Conservation (phyloP, 1,140 invertebrate genomes). For the Trichonephila inaurata region DNA sequence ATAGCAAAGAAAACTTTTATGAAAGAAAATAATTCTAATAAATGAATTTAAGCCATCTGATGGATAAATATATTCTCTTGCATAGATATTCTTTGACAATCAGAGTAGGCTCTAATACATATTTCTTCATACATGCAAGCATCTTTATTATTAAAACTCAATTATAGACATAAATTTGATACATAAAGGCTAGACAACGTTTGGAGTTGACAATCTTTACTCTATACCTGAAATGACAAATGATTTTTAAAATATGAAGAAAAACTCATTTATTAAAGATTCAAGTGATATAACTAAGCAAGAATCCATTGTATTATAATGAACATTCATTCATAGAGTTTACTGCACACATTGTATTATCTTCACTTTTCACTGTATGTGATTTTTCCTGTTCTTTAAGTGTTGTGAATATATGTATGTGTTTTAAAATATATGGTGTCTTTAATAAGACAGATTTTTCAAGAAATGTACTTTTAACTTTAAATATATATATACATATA, state of each 20-base stretch:
- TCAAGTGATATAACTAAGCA: slow-evolving; percentile 27
- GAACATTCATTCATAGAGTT: slow-evolving; percentile 19
- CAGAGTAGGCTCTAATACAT: slow-evolving; percentile 8
- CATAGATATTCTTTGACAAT: slow-evolving; percentile 22
- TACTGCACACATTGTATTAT: slow-evolving; percentile 26
- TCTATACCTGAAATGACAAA: background rate
- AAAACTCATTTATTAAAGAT: background rate
- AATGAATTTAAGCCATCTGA: no score
- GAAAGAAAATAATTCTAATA: no score
- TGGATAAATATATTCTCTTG: background rate
- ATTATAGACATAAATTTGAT: background rate
- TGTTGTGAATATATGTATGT: slow-evolving; percentile 29
- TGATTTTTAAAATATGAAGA: background rate
- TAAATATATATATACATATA: slow-evolving; percentile 34
- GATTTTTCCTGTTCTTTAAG: slow-evolving; percentile 27
- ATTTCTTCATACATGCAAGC: background rate
- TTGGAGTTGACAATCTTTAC: slow-evolving; percentile 27
- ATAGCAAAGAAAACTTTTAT: no score
- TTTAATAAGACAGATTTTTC: slow-evolving; percentile 7
- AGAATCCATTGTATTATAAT: slow-evolving; percentile 26
- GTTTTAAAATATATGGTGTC: slow-evolving; percentile 5
- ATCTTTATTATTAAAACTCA: background rate
- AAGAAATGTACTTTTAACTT: slow-evolving; percentile 41
- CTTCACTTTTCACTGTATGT: slow-evolving; percentile 7
- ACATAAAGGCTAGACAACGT: background rate